Percentiles rank a stretch among this genome's conserved stretches.
Evolutionary conservation across 2,113 vertebrate genomes (phyloP).

Genomic region (Pollimyrus isidori): DNA sequence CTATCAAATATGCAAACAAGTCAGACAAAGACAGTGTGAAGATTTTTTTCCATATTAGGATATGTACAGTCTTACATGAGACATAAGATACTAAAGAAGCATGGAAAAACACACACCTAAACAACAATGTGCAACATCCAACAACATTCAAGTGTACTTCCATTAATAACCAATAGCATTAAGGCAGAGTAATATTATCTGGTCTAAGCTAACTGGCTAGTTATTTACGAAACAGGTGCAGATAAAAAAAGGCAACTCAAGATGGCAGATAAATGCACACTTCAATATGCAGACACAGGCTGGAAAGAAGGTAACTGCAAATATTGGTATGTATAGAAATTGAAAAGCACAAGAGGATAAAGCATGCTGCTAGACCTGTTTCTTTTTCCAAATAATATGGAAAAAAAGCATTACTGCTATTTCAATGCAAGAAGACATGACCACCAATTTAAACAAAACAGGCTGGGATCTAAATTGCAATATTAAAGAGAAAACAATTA

Average conservation of each 20-base stretch:
- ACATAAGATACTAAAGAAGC: neutral
- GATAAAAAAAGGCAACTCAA: neutral
- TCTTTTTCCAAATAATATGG: neutral
- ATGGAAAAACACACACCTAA: neutral
- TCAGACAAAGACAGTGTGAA: neutral
- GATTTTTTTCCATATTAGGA: neutral
- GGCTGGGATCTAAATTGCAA: neutral
- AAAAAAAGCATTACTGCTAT: neutral
- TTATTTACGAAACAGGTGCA: neutral
- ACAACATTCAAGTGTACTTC: neutral
- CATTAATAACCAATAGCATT: neutral
- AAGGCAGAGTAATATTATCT: neutral
- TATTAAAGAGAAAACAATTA: neutral
- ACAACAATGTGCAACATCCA: neutral
- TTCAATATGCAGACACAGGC: neutral
- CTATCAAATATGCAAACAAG: neutral
- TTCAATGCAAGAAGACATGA: neutral
- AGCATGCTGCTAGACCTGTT: neutral
- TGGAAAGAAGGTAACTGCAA: neutral
- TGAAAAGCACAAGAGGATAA: neutral
- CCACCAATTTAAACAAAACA: neutral
- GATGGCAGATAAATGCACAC: neutral
- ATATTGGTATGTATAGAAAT: neutral
- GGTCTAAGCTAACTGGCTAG: neutral
- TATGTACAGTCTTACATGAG: neutral